Percentiles rank a stretch among this genome's conserved stretches.
Evolutionary conservation across 2,113 vertebrate species (phyloP).

Genomic region (Coracopsis vasa): DNA sequence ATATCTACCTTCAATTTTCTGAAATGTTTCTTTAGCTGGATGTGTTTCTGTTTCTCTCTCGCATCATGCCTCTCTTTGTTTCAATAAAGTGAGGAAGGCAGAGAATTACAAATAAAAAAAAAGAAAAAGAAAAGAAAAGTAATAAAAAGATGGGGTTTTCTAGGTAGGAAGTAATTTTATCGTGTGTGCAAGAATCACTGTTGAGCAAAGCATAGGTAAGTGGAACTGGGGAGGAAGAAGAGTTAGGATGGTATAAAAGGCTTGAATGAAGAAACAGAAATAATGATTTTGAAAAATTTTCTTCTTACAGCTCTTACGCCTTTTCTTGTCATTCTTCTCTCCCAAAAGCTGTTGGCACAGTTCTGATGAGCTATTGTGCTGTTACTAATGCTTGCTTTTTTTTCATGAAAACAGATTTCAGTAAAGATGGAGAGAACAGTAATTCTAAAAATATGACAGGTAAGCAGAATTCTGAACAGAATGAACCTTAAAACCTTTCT

Average conservation of each 20-base stretch:
- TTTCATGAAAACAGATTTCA: not conserved
- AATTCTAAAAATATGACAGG: not conserved
- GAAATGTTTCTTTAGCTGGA: not conserved
- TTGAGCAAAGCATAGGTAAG: not conserved
- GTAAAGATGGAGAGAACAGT: not conserved
- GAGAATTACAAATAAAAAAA: not conserved
- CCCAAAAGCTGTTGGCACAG: not conserved
- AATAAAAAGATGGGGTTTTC: accelerated
- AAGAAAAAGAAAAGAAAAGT: not conserved
- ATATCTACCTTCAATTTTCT: not conserved
- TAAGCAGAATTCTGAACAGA: not conserved
- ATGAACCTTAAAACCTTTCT: not conserved
- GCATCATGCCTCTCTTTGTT: not conserved
- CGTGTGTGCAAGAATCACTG: not conserved
- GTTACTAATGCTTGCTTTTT: not conserved
- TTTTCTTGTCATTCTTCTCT: not conserved
- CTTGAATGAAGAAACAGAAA: not conserved
- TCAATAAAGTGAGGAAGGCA: not conserved
- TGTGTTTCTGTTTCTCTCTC: not conserved
- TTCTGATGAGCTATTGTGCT: not conserved
- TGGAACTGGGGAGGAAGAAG: not conserved
- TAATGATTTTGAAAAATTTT: not conserved
- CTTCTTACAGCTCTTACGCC: not conserved
- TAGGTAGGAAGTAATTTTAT: not conserved
- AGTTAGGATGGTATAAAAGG: not conserved